These are phyloP conservation scores for Emmelina monodactyla DNA, from an alignment of 2,888 invertebrate species.

Conservation along the genomic window DNA sequence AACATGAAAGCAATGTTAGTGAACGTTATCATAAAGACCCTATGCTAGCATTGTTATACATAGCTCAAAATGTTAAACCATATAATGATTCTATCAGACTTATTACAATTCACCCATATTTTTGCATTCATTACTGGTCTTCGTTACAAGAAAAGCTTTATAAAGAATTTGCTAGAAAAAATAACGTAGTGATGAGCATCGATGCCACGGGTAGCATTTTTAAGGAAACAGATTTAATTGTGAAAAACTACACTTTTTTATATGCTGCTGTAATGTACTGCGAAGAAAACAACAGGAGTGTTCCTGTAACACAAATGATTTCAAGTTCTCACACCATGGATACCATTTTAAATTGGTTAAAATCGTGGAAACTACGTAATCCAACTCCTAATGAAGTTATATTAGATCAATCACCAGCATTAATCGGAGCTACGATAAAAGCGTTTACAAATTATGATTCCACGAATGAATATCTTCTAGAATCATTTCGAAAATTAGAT, in stretches of 20 bases:
- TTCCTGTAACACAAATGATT: constrained; percentile 9
- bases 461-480: constrained; percentile 9
- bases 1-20: too few species aligned
- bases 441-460: background rate
- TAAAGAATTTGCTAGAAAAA: constrained; percentile 6
- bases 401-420: constrained; percentile 9
- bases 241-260: constrained; percentile 8
- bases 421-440: constrained; percentile 9
- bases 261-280: constrained; percentile 9
- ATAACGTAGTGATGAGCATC: constrained; percentile 10
- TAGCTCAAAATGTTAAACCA: constrained; percentile 5
- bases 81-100: constrained; percentile 4
- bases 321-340: constrained; percentile 7
- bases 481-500: constrained; percentile 8
- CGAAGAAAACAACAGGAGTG: constrained; percentile 9
- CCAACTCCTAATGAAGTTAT: constrained; percentile 8
- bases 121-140: constrained; percentile 1
- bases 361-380: constrained; percentile 1
- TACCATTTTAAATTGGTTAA: constrained; percentile 5
- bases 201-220: constrained; percentile 10
- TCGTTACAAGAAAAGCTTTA: background rate
- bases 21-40: too few species aligned
- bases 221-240: constrained; percentile 8
- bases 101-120: constrained; percentile 1
- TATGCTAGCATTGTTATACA: too few species aligned